Base-by-base conservation (phyloP, 2,113 vertebrate species). In the Callipepla squamata region DNA sequence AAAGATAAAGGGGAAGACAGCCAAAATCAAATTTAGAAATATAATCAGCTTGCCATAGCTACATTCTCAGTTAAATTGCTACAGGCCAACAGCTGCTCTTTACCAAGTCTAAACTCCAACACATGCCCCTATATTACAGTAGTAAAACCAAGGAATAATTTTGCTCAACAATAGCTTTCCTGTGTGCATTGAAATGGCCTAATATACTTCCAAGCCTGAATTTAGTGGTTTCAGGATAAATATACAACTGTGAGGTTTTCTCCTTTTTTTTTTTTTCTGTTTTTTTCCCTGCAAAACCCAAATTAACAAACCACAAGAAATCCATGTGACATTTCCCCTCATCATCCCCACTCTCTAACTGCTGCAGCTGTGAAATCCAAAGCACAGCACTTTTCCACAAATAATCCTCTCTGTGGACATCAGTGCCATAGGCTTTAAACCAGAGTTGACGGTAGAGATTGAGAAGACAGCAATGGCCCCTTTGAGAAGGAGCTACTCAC, bases 151-250 rank as follows among this genome's bases (percentile, higher is more conserved):
- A 80, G 58, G 81, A 83, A 84, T 72, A 55, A 67, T 91, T 79
- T 89, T 62, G 18, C 58, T 75, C 36, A 0, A 91, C 91, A 95
- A 93, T 69, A 89, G 72, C 57, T 82, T 95, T 91, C 85, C 88
- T 95, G 91, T 93, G 67, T 75, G 77, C 73, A 42, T 62, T 72
- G 67, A 86, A 86, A 91, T 51, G 23, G 76, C 66, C 80, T 40
- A 59, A 88, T 85, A 82, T 63, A 85, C 50, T 78, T 85, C 55
- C 12, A 1, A 69, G 77, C 51, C 73, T 93, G 67, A 85, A 70
- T 75, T 86, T 70, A 83, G 89, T 93, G 91, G 85, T 86, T 91
- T 79, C 63, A 91, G 81, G 53, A 68, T 76, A 93, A 91, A 91
- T 83, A 91, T 70, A 66, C 66, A 83, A 93, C 62, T 57, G 8